A percentile compares a stretch with the other conserved stretches of the same genome.
Conservation (phyloP, 2,888 invertebrate genomes). For the Augiades crinisus region DNA sequence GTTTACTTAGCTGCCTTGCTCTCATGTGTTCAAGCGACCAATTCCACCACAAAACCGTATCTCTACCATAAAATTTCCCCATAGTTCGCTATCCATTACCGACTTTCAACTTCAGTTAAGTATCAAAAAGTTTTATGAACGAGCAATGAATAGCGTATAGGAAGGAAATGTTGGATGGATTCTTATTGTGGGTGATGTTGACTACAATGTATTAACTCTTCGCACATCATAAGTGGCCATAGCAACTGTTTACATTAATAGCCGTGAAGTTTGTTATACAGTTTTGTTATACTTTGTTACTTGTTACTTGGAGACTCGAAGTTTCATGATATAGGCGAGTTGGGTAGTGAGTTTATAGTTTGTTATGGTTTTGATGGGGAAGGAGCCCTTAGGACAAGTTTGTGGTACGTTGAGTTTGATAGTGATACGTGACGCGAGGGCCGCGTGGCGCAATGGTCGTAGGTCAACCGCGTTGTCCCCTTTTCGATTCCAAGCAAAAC, state of each 20-base stretch:
- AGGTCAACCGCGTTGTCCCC: no score
- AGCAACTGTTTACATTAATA: constrained; percentile 19
- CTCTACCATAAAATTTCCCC: background rate
- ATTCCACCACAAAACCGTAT: constrained; percentile 6
- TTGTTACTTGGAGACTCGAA: constrained; percentile 4
- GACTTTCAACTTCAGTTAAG: background rate
- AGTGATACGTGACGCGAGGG: no score
- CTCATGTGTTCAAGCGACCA: constrained; percentile 21
- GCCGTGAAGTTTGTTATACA: constrained; percentile 20
- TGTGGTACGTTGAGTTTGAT: no score
- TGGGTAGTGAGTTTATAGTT: background rate
- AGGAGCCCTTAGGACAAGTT: no score
- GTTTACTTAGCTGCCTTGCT: constrained; percentile 26
- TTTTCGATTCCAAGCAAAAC: no score
- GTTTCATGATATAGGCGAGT: constrained; percentile 3
- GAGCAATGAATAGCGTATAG: constrained; percentile 3
- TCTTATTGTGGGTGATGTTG: background rate
- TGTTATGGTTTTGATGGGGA: background rate
- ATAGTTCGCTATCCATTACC: background rate
- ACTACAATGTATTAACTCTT: constrained; percentile 21
- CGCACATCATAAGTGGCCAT: constrained; percentile 25
- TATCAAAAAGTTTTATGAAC: background rate
- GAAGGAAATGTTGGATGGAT: background rate
- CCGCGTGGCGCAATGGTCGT: no score
- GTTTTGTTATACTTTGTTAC: constrained; percentile 11